Evolutionary conservation across 2,797 vertebrate species (phyloP).

Genomic region (Hyperoplus lanceolatus): DNA sequence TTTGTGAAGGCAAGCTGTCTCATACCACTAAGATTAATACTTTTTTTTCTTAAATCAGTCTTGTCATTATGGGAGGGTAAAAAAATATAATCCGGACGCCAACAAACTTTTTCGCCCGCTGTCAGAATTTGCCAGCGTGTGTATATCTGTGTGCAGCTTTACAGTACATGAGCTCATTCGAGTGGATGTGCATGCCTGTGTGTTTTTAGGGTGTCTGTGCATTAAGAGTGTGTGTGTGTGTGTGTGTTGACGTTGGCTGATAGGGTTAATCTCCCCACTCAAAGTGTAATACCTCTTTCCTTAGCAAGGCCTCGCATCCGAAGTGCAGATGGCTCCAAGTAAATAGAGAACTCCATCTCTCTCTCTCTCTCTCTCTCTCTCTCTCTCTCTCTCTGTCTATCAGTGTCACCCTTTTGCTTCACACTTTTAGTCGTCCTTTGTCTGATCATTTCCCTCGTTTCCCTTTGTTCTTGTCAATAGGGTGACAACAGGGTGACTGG

Average conservation of each 20-base stretch:
- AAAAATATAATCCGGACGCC: slow-evolving; percentile 51
- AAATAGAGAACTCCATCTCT: slow-evolving; percentile 54
- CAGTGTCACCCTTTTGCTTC: slow-evolving; percentile 22
- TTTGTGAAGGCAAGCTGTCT: slow-evolving; percentile 39
- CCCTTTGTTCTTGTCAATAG: slow-evolving; percentile 59
- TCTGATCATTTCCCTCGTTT: slow-evolving; percentile 34
- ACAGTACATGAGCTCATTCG: slow-evolving; percentile 16
- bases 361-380: slow-evolving; percentile 1
- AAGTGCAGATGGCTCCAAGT: slow-evolving; percentile 70
- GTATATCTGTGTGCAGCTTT: slow-evolving; percentile 8
- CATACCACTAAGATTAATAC: slow-evolving; percentile 54
- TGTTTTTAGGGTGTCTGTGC: slow-evolving; percentile 48
- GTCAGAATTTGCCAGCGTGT: slow-evolving; percentile 55
- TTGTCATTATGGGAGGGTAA: slow-evolving; percentile 30
- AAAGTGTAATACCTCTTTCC: slow-evolving; percentile 70
- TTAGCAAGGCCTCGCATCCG: slow-evolving; percentile 55
- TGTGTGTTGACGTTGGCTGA: slow-evolving; percentile 61
- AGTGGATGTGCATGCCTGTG: slow-evolving; percentile 24
- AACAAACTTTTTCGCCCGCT: slow-evolving; percentile 63
- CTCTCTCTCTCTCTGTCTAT: slow-evolving; percentile 4
- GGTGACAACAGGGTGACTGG: slow-evolving; percentile 30
- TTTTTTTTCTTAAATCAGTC: slow-evolving; percentile 48
- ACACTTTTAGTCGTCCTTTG: slow-evolving; percentile 46
- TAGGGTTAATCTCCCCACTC: slow-evolving; percentile 70
- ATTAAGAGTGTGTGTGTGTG: slow-evolving; percentile 6